A percentile compares a stretch with the other conserved stretches of the same genome.
These are phyloP conservation scores for Liodrosophila aerea DNA, from an alignment of 2,888 invertebrate species.

Conservation along the genomic window DNA sequence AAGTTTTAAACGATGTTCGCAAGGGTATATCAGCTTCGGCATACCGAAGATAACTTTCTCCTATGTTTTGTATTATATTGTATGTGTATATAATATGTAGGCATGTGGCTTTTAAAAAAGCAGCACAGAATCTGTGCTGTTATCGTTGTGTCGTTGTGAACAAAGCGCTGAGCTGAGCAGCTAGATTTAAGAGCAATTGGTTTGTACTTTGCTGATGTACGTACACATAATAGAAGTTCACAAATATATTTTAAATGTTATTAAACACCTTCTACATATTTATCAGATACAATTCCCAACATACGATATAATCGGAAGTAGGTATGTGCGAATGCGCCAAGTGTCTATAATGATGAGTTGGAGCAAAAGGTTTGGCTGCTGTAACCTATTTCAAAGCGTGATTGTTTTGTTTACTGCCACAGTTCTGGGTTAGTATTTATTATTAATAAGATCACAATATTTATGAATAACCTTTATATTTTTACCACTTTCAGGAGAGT, in stretches of 20 bases:
- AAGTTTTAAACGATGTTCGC: too few species aligned
- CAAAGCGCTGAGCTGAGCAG: too few species aligned
- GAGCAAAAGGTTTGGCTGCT: not conserved
- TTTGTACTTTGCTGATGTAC: not conserved
- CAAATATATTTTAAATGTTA: not conserved
- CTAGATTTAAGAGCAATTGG: not conserved
- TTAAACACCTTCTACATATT: too few species aligned
- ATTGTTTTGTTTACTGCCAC: too few species aligned
- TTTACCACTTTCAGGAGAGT: constrained; percentile 56
- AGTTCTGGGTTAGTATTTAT: too few species aligned
- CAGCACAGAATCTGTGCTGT: not conserved
- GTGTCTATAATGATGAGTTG: not conserved
- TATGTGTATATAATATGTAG: not conserved
- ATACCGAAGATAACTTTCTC: too few species aligned
- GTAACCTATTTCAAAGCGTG: too few species aligned
- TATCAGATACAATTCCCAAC: too few species aligned
- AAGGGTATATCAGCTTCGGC: too few species aligned
- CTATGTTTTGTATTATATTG: not conserved
- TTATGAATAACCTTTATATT: not conserved
- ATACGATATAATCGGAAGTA: too few species aligned
- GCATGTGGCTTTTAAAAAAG: not conserved
- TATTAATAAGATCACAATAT: too few species aligned
- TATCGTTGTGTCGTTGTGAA: not conserved
- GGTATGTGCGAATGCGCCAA: not conserved
- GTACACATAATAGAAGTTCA: too few species aligned